Evolutionary conservation across 2,888 invertebrate genomes (phyloP).

Genomic region (Panorpa germanica): DNA sequence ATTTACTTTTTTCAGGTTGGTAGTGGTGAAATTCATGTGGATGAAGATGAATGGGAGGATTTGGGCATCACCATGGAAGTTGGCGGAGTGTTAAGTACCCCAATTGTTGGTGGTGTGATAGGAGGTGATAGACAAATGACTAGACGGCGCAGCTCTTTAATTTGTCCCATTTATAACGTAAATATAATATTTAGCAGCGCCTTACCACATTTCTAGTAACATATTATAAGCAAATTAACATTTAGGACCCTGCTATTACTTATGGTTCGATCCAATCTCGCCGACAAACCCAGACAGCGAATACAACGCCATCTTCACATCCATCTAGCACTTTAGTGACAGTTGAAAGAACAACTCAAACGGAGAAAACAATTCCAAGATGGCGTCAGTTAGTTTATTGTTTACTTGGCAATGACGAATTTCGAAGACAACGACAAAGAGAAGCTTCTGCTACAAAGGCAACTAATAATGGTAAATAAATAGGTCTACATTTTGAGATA

Average conservation of each 20-base stretch:
- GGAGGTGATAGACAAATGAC: conserved; percentile 14
- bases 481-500: too few species aligned
- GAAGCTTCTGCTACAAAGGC: conserved; percentile 33
- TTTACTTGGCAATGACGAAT: conserved; percentile 57
- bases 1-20: conserved; percentile 34
- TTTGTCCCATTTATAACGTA: conserved; percentile 45
- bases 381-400: conserved; percentile 70
- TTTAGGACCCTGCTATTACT: conserved; percentile 25
- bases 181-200: conserved; percentile 13
- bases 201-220: neutral
- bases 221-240: conserved; percentile 3
- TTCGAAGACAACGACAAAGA: conserved; percentile 49
- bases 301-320: conserved; percentile 15
- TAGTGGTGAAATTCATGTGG: conserved; percentile 63
- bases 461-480: too few species aligned
- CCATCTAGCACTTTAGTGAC: conserved; percentile 31
- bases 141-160: conserved; percentile 33
- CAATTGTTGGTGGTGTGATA: conserved; percentile 8
- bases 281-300: conserved; percentile 8
- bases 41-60: conserved; percentile 72
- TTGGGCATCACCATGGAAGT: conserved; percentile 37
- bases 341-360: conserved; percentile 70
- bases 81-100: conserved; percentile 24
- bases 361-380: conserved; percentile 51
- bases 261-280: conserved; percentile 14